Evolutionary conservation across 2,113 vertebrate species (phyloP).

Genomic region (Gymnorhina tibicen): DNA sequence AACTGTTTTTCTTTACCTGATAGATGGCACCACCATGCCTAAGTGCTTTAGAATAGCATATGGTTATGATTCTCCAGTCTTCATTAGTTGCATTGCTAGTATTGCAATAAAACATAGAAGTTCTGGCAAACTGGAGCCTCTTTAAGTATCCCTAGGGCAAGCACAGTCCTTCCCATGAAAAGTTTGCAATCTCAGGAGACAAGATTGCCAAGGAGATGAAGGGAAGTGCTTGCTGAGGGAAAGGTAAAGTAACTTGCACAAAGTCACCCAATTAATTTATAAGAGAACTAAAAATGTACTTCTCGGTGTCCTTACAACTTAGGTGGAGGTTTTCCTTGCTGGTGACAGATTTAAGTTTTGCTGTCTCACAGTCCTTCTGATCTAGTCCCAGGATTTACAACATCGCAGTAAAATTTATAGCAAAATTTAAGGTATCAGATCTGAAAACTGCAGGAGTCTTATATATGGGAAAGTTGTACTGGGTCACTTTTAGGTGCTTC

Average conservation of each 20-base stretch:
- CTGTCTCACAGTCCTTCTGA: neutral
- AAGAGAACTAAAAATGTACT: neutral
- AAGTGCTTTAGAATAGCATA: neutral
- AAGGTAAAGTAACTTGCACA: neutral
- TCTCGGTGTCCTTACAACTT: neutral
- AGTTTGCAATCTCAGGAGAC: neutral
- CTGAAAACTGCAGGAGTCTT: neutral
- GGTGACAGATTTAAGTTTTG: conserved; percentile 26
- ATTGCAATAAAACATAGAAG: neutral
- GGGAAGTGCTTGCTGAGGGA: neutral
- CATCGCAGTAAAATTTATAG: neutral
- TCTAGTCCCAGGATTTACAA: neutral
- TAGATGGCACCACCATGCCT: neutral
- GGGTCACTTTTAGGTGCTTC: neutral
- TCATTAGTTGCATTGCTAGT: neutral
- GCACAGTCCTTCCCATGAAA: neutral
- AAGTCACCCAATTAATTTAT: neutral
- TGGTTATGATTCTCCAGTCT: neutral
- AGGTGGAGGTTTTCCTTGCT: neutral
- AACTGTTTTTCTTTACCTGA: neutral
- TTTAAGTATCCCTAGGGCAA: neutral
- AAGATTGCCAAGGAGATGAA: neutral
- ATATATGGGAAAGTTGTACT: neutral
- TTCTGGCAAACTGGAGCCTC: neutral
- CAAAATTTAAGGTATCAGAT: neutral